Conservation (phyloP, 2,113 vertebrate species). For the Tychaedon coryphoeus region DNA sequence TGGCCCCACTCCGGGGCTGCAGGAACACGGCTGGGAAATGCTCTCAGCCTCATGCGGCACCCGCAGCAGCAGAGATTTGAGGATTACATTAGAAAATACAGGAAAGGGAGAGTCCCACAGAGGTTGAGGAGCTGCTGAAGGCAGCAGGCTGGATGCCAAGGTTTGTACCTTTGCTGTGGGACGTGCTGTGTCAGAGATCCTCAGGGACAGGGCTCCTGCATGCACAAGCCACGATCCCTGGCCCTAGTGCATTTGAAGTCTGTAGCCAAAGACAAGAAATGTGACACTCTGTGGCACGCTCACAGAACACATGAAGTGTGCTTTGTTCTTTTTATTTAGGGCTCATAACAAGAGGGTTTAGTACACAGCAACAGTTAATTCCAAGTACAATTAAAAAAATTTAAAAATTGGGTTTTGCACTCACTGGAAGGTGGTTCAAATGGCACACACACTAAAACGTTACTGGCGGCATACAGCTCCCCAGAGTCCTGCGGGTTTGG, state of each 20-base stretch:
- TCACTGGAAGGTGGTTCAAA: constrained; percentile 70
- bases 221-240: accelerated
- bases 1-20: accelerated
- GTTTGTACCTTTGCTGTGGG: neutral
- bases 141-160: neutral
- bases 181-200: neutral
- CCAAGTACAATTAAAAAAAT: constrained; percentile 79
- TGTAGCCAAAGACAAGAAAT: neutral
- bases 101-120: accelerated
- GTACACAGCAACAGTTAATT: constrained; percentile 82
- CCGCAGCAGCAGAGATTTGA: neutral
- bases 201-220: neutral
- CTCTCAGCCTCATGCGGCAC: neutral
- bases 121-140: neutral
- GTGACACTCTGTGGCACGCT: neutral
- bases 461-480: constrained; percentile 58
- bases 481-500: constrained; percentile 4
- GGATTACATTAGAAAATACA: accelerated
- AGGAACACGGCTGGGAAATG: accelerated
- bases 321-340: constrained; percentile 80
- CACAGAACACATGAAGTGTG: constrained; percentile 51
- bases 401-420: constrained; percentile 71
- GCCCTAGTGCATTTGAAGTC: accelerated
- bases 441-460: constrained; percentile 68
- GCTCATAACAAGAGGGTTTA: constrained; percentile 76